Base-by-base conservation (phyloP, 2,797 vertebrate genomes). In the Tangara arthus region DNA sequence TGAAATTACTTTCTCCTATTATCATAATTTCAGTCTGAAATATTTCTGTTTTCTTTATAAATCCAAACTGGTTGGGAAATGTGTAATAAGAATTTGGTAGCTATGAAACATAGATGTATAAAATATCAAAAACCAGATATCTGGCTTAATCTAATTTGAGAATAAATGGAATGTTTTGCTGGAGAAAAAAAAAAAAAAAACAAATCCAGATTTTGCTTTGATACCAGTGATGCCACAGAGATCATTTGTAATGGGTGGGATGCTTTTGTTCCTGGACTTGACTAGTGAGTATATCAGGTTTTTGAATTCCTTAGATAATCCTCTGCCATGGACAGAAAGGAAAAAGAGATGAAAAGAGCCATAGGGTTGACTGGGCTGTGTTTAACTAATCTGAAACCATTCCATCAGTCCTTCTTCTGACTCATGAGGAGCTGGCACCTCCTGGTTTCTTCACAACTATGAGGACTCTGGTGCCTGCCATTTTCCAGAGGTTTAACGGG, bases 381-480 rank as follows among this genome's bases (percentile, higher is more conserved):
- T 64, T 30, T 41, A 52, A 75, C 57, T 63, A 9, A 44, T 9
- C 28, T 68, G 61, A 6, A 35, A 47, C 7, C 2, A 7, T 3
- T 30, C 41, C 63, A 8, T 32, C 49, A 14, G 28, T 28, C 26
- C 0, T 50, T 47, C 24, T 49, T 49, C 2, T 30, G 27, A 9
- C 24, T 81, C 0, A 0, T 2, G 19, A 56, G 65, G 28, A 78
- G 20, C 53, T 60, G 35, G 30, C 18, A 11, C 22, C 49, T 60
- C 6, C 26, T 23, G 22, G 34, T 44, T 63, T 32, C 37, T 41
- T 52, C 65, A 2, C 0, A 3, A 8, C 53, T 71, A 0, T 8
- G 2, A 32, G 32, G 52, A 13, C 28, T 69, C 23, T 28, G 12
- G 16, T 35, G 37, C 47, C 44, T 87, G 7, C 27, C 5, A 0